phyloP scores from a whole-genome alignment of 2,797 vertebrate genomes.

The Lepilemur septentrionalis region DNA sequence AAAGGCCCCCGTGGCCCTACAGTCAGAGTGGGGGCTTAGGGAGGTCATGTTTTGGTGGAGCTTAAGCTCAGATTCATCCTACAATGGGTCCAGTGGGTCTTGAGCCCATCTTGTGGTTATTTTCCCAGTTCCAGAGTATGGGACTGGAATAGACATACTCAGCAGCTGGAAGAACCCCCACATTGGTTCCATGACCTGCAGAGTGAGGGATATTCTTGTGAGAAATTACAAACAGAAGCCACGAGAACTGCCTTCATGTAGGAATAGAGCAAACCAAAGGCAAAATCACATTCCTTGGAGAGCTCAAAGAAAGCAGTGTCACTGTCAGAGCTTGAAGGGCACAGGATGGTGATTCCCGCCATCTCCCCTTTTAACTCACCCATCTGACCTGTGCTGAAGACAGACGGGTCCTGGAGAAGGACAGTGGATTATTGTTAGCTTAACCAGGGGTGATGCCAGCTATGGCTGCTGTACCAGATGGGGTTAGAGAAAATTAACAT shows the following conservation, averaged over 20 bases:
- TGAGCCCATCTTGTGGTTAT: neutral
- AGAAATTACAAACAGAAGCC: neutral
- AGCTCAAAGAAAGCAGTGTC: neutral
- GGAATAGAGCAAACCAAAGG: neutral
- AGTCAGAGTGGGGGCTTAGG: neutral
- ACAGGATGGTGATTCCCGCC: neutral
- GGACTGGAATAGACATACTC: neutral
- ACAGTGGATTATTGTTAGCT: neutral
- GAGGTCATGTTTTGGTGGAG: neutral
- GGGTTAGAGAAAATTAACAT: neutral
- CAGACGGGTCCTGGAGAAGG: neutral
- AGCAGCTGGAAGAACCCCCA: no score
- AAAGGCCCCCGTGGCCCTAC: neutral
- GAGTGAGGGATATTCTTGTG: neutral
- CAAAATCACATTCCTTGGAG: neutral
- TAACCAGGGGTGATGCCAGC: neutral
- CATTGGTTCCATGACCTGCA: neutral
- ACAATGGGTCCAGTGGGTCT: neutral
- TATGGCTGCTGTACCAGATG: neutral
- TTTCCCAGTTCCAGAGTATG: neutral
- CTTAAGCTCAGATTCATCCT: neutral
- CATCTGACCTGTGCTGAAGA: neutral
- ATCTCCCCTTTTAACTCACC: neutral
- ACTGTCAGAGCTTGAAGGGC: neutral
- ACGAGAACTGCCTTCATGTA: neutral